These are phyloP conservation scores for Turdus rufiventris DNA, from an alignment of 2,113 vertebrate genomes.

Conservation along the genomic window DNA sequence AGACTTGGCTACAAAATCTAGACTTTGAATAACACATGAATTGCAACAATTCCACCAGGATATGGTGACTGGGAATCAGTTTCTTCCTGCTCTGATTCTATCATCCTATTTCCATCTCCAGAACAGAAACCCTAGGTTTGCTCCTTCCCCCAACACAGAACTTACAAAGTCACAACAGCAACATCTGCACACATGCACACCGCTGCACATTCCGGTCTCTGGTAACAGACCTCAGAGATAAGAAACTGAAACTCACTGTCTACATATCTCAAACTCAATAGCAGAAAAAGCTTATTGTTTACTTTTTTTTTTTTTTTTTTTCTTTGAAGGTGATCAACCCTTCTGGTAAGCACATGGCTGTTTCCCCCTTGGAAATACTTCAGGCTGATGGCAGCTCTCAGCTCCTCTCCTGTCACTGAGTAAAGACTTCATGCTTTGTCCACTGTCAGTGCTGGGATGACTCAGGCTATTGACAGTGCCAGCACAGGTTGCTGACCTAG, in stretches of 20 bases:
- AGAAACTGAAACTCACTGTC: background rate
- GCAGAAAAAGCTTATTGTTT: background rate
- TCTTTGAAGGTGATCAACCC: background rate
- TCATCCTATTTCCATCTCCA: background rate
- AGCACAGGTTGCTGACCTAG: background rate
- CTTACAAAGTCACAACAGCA: background rate
- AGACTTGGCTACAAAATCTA: background rate
- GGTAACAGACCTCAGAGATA: background rate
- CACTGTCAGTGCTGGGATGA: background rate
- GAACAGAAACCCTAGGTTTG: background rate
- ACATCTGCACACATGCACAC: rapidly evolving
- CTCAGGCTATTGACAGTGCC: background rate
- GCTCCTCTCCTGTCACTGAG: background rate
- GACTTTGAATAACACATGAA: slow-evolving; percentile 9
- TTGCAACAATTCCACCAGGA: background rate
- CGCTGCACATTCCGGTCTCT: background rate
- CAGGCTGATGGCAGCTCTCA: background rate
- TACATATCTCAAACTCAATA: background rate
- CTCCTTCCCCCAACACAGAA: background rate
- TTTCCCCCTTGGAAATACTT: background rate
- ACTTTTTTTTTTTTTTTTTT: too few relatives aligned
- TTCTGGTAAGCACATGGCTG: rapidly evolving
- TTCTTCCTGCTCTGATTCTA: background rate
- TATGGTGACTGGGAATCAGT: background rate
- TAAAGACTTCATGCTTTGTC: background rate